phyloP scores from a whole-genome alignment of 2,888 invertebrate species.

The Maniola hyperantus region DNA sequence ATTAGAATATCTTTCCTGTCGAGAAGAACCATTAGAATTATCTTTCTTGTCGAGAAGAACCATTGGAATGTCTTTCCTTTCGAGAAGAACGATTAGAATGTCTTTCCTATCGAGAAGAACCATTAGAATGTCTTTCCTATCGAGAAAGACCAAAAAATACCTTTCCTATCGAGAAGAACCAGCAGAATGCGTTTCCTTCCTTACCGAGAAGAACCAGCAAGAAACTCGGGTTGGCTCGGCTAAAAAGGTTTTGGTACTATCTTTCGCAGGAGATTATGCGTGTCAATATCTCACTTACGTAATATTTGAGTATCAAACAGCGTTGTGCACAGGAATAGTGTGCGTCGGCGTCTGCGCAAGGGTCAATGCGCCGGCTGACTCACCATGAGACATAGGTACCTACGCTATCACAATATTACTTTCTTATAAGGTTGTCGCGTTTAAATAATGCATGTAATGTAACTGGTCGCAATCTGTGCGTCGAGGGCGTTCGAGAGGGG shows the following conservation, averaged over 20 bases:
- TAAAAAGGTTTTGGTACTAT: neutral
- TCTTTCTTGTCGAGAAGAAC: too few relatives aligned
- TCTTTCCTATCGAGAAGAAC: too few relatives aligned
- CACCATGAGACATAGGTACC: slow-evolving; percentile 71
- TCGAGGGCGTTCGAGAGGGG: slow-evolving; percentile 40
- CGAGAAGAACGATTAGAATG: too few relatives aligned
- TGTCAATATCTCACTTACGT: slow-evolving; percentile 39
- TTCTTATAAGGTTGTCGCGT: slow-evolving; percentile 78
- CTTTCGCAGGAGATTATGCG: slow-evolving; percentile 3
- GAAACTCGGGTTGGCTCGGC: too few relatives aligned
- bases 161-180: too few relatives aligned
- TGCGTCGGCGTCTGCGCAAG: slow-evolving; percentile 64
- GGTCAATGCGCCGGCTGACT: slow-evolving; percentile 75
- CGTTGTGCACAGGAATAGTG: slow-evolving; percentile 69
- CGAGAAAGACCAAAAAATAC: too few relatives aligned
- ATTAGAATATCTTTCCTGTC: too few relatives aligned
- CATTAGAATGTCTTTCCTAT: too few relatives aligned
- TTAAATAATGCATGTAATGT: slow-evolving; percentile 81
- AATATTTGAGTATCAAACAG: slow-evolving; percentile 59
- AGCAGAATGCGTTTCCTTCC: too few relatives aligned
- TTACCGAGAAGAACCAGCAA: too few relatives aligned
- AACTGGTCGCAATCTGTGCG: slow-evolving; percentile 76
- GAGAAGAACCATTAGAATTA: too few relatives aligned
- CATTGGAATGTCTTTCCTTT: too few relatives aligned
- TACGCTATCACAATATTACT: slow-evolving; percentile 77